Base-by-base conservation (phyloP, 2,113 vertebrate genomes). In the Numida meleagris region DNA sequence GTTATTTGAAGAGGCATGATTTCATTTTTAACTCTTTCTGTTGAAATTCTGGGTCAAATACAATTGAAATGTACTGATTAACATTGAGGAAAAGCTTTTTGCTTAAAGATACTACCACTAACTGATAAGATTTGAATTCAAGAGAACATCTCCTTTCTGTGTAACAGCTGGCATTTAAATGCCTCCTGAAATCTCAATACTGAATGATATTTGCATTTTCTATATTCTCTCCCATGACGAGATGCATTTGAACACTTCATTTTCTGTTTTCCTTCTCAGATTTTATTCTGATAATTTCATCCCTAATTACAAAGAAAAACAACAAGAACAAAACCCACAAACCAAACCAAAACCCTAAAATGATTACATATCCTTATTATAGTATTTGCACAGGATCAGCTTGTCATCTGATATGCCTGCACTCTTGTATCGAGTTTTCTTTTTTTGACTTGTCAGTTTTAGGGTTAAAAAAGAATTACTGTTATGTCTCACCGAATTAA, bases 41-140 rank as follows among this genome's bases (percentile, higher is more conserved):
- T 18, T 61, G 6, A 82, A 95, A 48, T 36, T 86, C 5, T 42
- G 79, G 4, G 14, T 62, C 23, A 82, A 68, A 51, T 51, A 43
- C 63, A 36, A 55, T 43, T 40, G 3, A 82, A 33, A 7, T 51
- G 6, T 18, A 48, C 5, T 72, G n/a, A 50, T 21, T 59, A 29
- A 62, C 13, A 5, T 1, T 46, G 6, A 59, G 6, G n/a, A 81
- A 82, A 53, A 3, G 16, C 11, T 33, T 77, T 55, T 86, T 57
- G 9, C 5, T 86, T 78, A 81, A 61, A 89, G 27, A 11, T 58
- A 9, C 9, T 62, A 42, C 4, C 16, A 65, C 1, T 59, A 17
- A 76, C 38, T 2, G 1, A 27, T 48, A 74, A 53, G 70, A 73
- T 29, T 8, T 0, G 0, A 87, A 81, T 74, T 74, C 18, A 78